Evolutionary conservation across 1,140 invertebrate genomes (phyloP).

Genomic region (Ceratina calcarata): DNA sequence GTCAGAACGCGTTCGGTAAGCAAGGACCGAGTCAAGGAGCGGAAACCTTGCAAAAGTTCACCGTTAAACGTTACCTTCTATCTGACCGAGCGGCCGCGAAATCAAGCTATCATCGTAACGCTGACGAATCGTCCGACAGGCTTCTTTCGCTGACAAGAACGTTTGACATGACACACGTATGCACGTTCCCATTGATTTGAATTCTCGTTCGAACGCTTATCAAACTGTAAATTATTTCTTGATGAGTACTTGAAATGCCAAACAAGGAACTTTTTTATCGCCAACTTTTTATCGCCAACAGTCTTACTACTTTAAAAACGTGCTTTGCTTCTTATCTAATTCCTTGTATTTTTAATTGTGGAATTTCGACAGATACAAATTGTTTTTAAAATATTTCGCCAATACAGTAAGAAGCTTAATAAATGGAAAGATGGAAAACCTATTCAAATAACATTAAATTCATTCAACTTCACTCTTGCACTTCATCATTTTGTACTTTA

Average conservation of each 20-base stretch:
- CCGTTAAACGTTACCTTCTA: slow-evolving; percentile 22
- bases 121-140: slow-evolving; percentile 14
- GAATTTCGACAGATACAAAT: too few relatives aligned
- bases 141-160: background rate
- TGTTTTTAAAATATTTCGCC: too few relatives aligned
- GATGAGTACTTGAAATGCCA: background rate
- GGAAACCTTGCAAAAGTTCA: slow-evolving; percentile 53
- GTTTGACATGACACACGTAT: background rate
- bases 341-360: background rate
- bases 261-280: background rate
- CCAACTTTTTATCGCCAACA: background rate
- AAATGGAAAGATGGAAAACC: too few relatives aligned
- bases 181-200: background rate
- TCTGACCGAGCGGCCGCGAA: slow-evolving; percentile 12
- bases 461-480: too few relatives aligned
- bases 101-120: slow-evolving; percentile 8
- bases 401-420: too few relatives aligned
- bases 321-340: too few relatives aligned
- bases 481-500: too few relatives aligned
- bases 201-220: background rate
- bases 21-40: slow-evolving; percentile 52
- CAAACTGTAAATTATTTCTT: background rate
- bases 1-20: slow-evolving; percentile 41
- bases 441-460: too few relatives aligned
- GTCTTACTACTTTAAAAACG: background rate